Base-by-base conservation (phyloP, 2,113 vertebrate species). In the Ophthalmotilapia sp. region DNA sequence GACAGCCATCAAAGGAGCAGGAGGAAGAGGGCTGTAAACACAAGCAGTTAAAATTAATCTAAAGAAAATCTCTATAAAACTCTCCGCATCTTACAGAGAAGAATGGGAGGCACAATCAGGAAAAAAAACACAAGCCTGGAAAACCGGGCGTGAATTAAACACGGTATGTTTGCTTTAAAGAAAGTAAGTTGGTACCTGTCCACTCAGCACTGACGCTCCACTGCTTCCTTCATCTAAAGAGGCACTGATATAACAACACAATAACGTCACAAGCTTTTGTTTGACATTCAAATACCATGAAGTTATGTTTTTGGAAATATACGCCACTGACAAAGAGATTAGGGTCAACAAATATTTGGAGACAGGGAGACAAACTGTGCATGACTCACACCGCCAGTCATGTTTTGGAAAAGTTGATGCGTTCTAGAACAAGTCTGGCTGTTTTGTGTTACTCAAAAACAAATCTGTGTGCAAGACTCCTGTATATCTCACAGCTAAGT, bases 201-300 rank as follows among this genome's bases (percentile, higher is more conserved):
- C 98, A 81, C 93, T 96, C 40, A 97, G 95, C 2, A 96, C 93
- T 38, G 97, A 97, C 10, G 96, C 95, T 2, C 97, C 95, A 29
- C 97, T 98, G 65, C 96, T 97, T 84, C 95, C 97, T 93, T 99
- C 98, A 92, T 98, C 98, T 90, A 97, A 40, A 80, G 97, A 97
- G 36, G 97, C 94, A 91, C 98, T 99, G 92, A 79, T 80, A 90
- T 14, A 58, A 82, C 88, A 13, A 96, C 23, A 90, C 3, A 33
- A 36, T 51, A 53, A 60, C 26, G 54, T 31, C 56, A 55, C 14
- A 73, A 9, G 9, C 14, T 33, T 47, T 47, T 56, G 19, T 56
- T 58, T 38, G 45, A 36, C 19, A 55, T 45, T 21, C 7, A 40
- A 9, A 42, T 7, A 70, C 17, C 17, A 55, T 13, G 47, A 11